A percentile compares a stretch with the other conserved stretches of the same genome.
Evolutionary conservation across 2,888 invertebrate species (phyloP).

Genomic region (Bombylius major): DNA sequence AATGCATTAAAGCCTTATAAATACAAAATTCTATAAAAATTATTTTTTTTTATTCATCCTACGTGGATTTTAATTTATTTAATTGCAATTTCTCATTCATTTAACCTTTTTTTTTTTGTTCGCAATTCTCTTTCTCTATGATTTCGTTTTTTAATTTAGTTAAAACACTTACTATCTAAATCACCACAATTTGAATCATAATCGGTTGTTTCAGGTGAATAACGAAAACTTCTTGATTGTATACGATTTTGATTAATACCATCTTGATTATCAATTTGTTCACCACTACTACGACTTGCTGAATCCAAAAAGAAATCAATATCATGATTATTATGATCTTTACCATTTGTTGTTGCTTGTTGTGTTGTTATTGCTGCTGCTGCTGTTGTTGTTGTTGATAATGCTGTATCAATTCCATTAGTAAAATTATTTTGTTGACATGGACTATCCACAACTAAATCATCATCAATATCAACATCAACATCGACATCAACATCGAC

Average conservation of each 20-base stretch:
- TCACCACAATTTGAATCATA: constrained; percentile 76
- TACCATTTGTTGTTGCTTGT: not conserved
- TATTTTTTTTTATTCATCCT: too few relatives aligned
- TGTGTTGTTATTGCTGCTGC: not conserved
- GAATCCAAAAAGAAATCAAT: constrained; percentile 37
- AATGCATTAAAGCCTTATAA: too few relatives aligned
- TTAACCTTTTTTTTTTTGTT: too few relatives aligned
- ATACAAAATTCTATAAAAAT: too few relatives aligned
- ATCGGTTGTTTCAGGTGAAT: constrained; percentile 87
- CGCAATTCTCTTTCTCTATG: too few relatives aligned
- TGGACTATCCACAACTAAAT: constrained; percentile 21
- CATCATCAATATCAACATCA: constrained; percentile 20
- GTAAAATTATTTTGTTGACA: constrained; percentile 16
- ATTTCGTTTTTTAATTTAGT: too few relatives aligned
- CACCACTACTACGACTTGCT: constrained; percentile 35
- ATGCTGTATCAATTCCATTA: constrained; percentile 6
- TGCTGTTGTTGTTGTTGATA: constrained; percentile 11
- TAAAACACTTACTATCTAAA: constrained; percentile 60
- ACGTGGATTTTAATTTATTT: too few relatives aligned
- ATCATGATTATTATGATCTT: constrained; percentile 20
- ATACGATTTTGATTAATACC: constrained; percentile 36
- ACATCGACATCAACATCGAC: constrained; percentile 23
- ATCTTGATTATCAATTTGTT: constrained; percentile 33
- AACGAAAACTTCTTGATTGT: constrained; percentile 67
- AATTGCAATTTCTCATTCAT: too few relatives aligned